Percentiles rank a stretch among this genome's conserved stretches.
These are phyloP conservation scores for Wiebesia pumilae DNA, from an alignment of 1,140 invertebrate genomes.

Conservation along the genomic window DNA sequence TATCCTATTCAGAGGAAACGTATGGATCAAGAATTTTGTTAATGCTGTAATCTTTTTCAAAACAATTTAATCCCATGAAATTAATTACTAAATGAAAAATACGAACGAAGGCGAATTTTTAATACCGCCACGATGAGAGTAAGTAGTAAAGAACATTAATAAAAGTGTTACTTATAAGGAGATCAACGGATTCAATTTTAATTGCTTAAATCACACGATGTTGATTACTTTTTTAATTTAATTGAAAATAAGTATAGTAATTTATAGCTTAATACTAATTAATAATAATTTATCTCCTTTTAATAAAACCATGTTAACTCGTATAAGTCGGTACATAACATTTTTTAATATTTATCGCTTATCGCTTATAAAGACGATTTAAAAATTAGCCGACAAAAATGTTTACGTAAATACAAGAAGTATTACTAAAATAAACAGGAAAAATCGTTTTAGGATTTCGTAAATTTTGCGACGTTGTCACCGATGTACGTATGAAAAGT, in stretches of 20 bases:
- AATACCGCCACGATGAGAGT: neutral
- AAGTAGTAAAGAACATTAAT: neutral
- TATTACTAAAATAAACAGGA: slow-evolving; percentile 1
- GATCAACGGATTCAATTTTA: neutral
- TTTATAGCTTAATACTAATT: neutral
- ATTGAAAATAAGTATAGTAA: neutral
- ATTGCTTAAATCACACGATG: neutral
- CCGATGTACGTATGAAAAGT: neutral
- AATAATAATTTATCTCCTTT: neutral
- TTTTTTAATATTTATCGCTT: neutral
- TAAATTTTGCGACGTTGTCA: neutral
- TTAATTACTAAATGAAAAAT: neutral
- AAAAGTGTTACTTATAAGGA: neutral
- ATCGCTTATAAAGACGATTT: neutral
- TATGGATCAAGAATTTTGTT: neutral
- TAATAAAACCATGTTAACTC: neutral
- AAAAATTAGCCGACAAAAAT: neutral
- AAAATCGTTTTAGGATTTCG: neutral
- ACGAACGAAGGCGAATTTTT: neutral
- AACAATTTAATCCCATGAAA: neutral
- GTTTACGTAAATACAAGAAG: neutral
- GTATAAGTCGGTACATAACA: neutral
- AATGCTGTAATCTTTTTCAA: neutral
- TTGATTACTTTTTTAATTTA: neutral
- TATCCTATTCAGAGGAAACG: neutral